Percentiles rank a stretch among this genome's conserved stretches.
Evolutionary conservation across 2,888 invertebrate genomes (phyloP).

Genomic region (Spialia ferax): DNA sequence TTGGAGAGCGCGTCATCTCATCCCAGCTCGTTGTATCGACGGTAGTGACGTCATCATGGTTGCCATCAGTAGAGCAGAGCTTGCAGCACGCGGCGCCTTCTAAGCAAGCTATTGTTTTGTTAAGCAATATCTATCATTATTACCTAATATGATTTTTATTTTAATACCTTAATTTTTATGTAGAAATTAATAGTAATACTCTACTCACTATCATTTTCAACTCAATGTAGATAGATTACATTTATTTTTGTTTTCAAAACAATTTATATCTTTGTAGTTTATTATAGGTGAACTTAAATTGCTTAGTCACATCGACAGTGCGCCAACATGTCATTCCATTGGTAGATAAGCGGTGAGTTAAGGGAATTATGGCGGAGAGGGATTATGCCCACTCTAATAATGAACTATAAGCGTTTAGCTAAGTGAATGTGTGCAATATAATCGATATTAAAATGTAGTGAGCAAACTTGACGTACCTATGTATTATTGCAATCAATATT

Average conservation of each 20-base stretch:
- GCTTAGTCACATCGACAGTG: slow-evolving; percentile 72
- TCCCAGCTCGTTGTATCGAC: slow-evolving; percentile 60
- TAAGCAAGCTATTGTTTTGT: slow-evolving; percentile 67
- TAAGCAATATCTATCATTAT: slow-evolving; percentile 24
- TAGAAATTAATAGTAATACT: slow-evolving; percentile 8
- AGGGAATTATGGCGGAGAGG: slow-evolving; percentile 86
- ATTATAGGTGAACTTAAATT: slow-evolving; percentile 56
- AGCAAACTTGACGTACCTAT: slow-evolving; percentile 54
- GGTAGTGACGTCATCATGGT: slow-evolving; percentile 55
- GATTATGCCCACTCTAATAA: slow-evolving; percentile 80
- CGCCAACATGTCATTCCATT: slow-evolving; percentile 81
- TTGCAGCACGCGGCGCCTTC: slow-evolving; percentile 74
- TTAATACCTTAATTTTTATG: neutral
- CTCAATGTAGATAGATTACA: neutral
- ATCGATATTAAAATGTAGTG: slow-evolving; percentile 72
- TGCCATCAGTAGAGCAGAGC: slow-evolving; percentile 67
- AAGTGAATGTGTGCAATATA: slow-evolving; percentile 84
- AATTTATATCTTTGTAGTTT: slow-evolving; percentile 10
- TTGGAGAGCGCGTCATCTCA: slow-evolving; percentile 51
- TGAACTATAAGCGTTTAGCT: slow-evolving; percentile 64
- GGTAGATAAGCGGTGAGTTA: slow-evolving; percentile 85
- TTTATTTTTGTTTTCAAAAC: neutral
- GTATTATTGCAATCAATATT: slow-evolving; percentile 49
- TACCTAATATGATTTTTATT: neutral
- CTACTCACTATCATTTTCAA: slow-evolving; percentile 7